phyloP scores from a whole-genome alignment of 2,113 vertebrate genomes.

The Scomber japonicus region DNA sequence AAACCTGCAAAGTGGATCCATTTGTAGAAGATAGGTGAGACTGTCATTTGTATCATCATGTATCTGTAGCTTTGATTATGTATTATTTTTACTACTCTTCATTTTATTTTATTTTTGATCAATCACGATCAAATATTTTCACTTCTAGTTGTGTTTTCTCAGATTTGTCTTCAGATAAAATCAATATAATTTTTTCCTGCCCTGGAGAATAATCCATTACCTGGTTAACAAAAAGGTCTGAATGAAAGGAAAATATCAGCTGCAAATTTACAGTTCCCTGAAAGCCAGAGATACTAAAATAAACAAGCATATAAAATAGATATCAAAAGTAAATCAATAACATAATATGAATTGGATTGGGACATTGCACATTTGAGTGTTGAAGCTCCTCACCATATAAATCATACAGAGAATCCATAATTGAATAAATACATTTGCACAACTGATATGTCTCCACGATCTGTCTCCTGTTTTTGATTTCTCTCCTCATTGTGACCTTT shows the following conservation, averaged over 20 bases:
- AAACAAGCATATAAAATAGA: no score
- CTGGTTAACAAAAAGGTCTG: no score
- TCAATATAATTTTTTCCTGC: no score
- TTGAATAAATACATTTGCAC: not conserved
- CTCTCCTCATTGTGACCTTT: not conserved
- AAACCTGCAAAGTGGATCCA: constrained; percentile 89
- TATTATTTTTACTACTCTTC: not conserved
- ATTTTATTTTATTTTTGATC: not conserved
- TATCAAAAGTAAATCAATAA: no score
- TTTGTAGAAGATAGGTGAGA: constrained; percentile 89
- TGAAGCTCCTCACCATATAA: not conserved
- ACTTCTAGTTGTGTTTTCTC: not conserved
- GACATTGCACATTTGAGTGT: not conserved
- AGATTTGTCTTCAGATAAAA: no score
- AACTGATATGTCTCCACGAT: not conserved
- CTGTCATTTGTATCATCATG: not conserved
- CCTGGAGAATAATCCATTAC: no score
- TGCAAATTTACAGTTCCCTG: not conserved
- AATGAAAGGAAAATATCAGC: not conserved
- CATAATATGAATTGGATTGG: not conserved
- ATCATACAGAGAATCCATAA: no score
- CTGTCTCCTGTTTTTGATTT: not conserved
- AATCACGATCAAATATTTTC: not conserved
- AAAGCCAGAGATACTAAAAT: not conserved
- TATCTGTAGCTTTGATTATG: not conserved